phyloP scores from a whole-genome alignment of 2,113 vertebrate genomes.

The Hippocampus zosterae region DNA sequence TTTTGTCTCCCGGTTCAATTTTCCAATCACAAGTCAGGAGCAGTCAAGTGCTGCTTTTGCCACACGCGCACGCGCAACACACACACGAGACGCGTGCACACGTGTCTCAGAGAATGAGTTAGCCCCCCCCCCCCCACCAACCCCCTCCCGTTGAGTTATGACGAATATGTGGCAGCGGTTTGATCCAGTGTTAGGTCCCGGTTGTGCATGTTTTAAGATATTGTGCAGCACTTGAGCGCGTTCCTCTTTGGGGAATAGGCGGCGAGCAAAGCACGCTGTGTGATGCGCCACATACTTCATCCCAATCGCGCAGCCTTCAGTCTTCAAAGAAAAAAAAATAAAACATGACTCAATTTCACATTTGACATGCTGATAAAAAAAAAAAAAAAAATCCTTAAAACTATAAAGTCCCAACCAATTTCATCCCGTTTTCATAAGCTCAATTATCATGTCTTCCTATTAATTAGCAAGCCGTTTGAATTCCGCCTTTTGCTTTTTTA shows the following conservation, averaged over 20 bases:
- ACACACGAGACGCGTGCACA: slow-evolving; percentile 38
- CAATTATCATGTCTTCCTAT: slow-evolving; percentile 63
- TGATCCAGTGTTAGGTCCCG: slow-evolving; percentile 54
- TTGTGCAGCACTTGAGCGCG: slow-evolving; percentile 51
- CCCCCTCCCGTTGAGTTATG: slow-evolving; percentile 50
- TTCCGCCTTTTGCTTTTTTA: slow-evolving; percentile 69
- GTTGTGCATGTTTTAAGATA: slow-evolving; percentile 66
- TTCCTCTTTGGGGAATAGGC: slow-evolving; percentile 61
- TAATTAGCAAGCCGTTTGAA: slow-evolving; percentile 71
- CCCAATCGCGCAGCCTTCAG: slow-evolving; percentile 60
- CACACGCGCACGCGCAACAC: slow-evolving; percentile 12
- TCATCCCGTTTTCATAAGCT: slow-evolving; percentile 52
- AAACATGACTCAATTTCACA: slow-evolving; percentile 62
- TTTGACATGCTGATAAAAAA: slow-evolving; percentile 69
- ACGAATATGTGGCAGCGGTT: slow-evolving; percentile 64
- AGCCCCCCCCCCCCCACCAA: too few relatives aligned
- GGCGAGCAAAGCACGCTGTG: slow-evolving; percentile 50
- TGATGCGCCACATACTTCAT: slow-evolving; percentile 48
- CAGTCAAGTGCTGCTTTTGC: slow-evolving; percentile 62
- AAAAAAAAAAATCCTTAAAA: slow-evolving; percentile 66
- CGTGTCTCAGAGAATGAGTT: slow-evolving; percentile 39
- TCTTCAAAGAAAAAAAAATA: slow-evolving; percentile 59
- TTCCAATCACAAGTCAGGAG: slow-evolving; percentile 67
- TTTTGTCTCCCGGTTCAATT: slow-evolving; percentile 66
- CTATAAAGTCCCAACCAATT: slow-evolving; percentile 62